Base-by-base conservation (phyloP, 1,140 invertebrate species). In the Dendroctonus valens region DNA sequence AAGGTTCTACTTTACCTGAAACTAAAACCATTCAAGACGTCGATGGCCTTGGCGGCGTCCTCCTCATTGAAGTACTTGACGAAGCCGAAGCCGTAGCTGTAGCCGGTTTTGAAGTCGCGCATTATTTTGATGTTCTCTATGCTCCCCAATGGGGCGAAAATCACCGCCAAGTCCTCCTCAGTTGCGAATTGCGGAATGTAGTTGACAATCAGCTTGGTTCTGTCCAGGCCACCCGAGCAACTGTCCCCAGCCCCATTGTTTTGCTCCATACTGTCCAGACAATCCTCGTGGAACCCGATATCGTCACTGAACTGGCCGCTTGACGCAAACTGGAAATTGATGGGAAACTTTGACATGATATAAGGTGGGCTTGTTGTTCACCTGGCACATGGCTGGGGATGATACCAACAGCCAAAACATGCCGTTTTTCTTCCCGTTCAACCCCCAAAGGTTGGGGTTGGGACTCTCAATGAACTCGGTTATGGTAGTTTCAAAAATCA, bases 1-100 rank as follows among this genome's bases (percentile, higher is more conserved):
- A 4, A 46, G 42, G 8, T 12, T 11, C 42, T 46, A 46, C 12
- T 46, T 70, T 69, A 78, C 77, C 72, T 74, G 48, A 72, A 77
- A 62, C 72, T 75, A 66, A 93, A 86, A 26, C 94, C 94, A 80
- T 97, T 96, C 66, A 97, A 83, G 6, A 88, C 87, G 71, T 87
- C 84, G 66, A 97, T 96, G 39, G 95, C 95, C 72, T 88, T 85
- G 44, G 86, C 80, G 15, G 94, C 94, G 82, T 96, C 93, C 76
- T 92, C 89, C 66, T 90, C 87, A 69, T 87, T 88, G 39, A 87
- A 83, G 79, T 93, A 98, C 78, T 97, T 96, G 12, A 97, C 94
- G 83, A 98, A 98, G 14, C 94, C 95, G 81, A 96, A 98, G 11
- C 96, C 95, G 79, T 93, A 97, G 79, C 93, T 96, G 79, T 97